Conservation (phyloP, 2,888 invertebrate genomes). For the Bombyx huttoni region DNA sequence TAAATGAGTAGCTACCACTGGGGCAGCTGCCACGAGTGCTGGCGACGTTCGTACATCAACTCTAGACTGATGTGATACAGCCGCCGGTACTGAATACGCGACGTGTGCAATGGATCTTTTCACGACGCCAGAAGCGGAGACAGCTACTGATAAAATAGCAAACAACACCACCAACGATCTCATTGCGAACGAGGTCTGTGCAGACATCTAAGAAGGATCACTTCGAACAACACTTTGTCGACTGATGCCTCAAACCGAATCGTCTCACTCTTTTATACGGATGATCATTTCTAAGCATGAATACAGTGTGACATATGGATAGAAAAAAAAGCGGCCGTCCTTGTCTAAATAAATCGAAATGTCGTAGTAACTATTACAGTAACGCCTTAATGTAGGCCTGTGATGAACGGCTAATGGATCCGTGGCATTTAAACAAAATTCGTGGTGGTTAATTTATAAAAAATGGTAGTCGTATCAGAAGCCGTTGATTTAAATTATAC, state of each 20-base stretch:
- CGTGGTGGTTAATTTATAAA: neutral
- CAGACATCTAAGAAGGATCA: conserved; percentile 36
- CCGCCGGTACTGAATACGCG: conserved; percentile 26
- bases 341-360: neutral
- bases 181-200: conserved; percentile 55
- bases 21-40: conserved; percentile 36
- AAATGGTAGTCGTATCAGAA: neutral
- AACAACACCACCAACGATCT: conserved; percentile 57
- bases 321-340: neutral
- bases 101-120: neutral
- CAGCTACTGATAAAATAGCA: conserved; percentile 32
- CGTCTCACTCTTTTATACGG: conserved; percentile 45
- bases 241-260: conserved; percentile 30
- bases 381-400: conserved; percentile 10
- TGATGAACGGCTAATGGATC: conserved; percentile 14
- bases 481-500: neutral
- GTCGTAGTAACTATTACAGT: conserved; percentile 9
- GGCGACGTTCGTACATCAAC: conserved; percentile 37
- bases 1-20: conserved; percentile 6
- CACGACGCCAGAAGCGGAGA: conserved; percentile 9
- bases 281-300: neutral
- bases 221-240: conserved; percentile 37
- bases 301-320: conserved; percentile 11
- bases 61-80: conserved; percentile 59
- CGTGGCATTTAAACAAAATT: conserved; percentile 28